Evolutionary conservation across 2,888 invertebrate species (phyloP), one percentile per base, ranked within the genome.

Genomic region (Noctua janthe): DNA sequence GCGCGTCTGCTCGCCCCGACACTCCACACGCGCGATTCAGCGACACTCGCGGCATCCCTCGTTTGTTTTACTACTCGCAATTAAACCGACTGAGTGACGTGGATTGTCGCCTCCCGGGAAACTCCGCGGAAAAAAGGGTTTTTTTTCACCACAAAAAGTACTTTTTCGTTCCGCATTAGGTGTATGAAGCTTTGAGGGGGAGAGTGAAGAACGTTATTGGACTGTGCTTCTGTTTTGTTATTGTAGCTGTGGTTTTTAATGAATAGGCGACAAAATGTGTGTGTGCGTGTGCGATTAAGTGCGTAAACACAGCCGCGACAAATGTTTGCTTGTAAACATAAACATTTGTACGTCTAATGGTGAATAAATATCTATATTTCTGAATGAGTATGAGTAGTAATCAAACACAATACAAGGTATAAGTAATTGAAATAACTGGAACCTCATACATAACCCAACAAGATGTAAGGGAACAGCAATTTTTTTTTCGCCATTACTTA

Each of bases 51-150:
- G 89, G 90, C 92, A 87, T 90, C 92, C 94, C 95, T 94, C 95
- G 95, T 95, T 96, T 96, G 96, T 96, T 95, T 95, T 95, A 95
- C 94, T 93, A 93, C 94, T 96, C 93, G 96, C 96, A 97, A 96
- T 97, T 97, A 97, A 96, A 93, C 93, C 94, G 95, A 94, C 95
- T 95, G 96, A 96, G 96, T 96, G 96, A 95, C 94, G 93, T 93
- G 95, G 95, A 96, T 96, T 97, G 96, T 96, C 96, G 94, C 95
- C 92, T 91, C 92, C 83, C 93, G 91, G 90, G 91, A 89, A 89
- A 87, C 89, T 90, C 87, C 67, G 78, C 87, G 87, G 43, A 86
- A 92, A 93, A 92, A 93, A 93, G 93, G 89, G 92, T 89, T 89
- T 89, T 64, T 91, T 88, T 90, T 80, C 80, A 85, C 82, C 81